These are phyloP conservation scores for Calliphora vomitoria DNA, from an alignment of 2,888 invertebrate species.

Conservation along the genomic window DNA sequence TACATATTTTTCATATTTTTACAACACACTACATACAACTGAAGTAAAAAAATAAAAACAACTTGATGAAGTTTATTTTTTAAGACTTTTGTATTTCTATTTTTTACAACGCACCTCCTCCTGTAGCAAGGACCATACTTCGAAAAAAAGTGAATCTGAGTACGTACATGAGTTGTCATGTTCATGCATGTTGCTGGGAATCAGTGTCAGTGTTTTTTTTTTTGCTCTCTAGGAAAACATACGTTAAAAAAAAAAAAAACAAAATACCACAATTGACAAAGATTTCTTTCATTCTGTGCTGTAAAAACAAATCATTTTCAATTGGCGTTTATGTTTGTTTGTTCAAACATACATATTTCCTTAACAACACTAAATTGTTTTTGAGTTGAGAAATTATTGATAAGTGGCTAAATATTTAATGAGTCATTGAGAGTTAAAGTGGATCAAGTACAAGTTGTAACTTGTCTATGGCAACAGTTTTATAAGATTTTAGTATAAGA, in stretches of 20 bases:
- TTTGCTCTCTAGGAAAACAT: not conserved
- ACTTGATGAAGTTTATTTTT: constrained; percentile 53
- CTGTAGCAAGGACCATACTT: not conserved
- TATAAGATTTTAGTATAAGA: not conserved
- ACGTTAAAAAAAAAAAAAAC: not conserved
- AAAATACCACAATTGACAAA: constrained; percentile 34
- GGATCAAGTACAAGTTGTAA: not conserved
- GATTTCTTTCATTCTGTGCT: constrained; percentile 22
- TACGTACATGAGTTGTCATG: constrained; percentile 25
- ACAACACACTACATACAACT: not conserved
- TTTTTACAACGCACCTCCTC: not conserved
- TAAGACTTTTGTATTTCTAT: constrained; percentile 13
- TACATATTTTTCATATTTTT: not conserved
- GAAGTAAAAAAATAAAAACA: constrained; percentile 18
- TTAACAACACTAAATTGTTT: constrained; percentile 49
- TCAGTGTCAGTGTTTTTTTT: constrained; percentile 47
- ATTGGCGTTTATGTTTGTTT: constrained; percentile 40
- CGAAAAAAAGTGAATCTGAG: not conserved
- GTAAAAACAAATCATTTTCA: constrained; percentile 48
- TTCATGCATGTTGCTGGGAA: constrained; percentile 49
- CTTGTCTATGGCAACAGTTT: not conserved
- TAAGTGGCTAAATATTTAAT: constrained; percentile 55
- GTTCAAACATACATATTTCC: constrained; percentile 5
- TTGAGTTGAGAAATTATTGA: constrained; percentile 31
- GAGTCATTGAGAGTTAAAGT: constrained; percentile 15